Conservation (phyloP, 2,113 vertebrate genomes). For the Heterochromis multidens region DNA sequence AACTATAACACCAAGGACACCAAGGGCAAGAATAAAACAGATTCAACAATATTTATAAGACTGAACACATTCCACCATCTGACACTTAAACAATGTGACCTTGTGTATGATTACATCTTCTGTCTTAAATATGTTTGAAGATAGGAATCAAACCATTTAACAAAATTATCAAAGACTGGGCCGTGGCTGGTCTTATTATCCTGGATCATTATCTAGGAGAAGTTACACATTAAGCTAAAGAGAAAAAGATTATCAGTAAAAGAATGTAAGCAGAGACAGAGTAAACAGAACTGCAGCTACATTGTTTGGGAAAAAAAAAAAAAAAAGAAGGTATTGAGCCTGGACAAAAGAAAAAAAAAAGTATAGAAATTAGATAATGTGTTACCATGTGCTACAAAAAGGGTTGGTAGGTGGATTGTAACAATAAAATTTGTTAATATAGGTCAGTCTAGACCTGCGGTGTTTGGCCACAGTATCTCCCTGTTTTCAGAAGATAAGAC, state of each 20-base stretch:
- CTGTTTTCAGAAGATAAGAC: background rate
- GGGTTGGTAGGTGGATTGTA: background rate
- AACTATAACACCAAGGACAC: background rate
- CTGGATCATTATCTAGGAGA: background rate
- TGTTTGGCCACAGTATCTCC: background rate
- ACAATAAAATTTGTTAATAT: background rate
- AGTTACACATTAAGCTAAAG: background rate
- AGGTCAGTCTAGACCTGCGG: background rate
- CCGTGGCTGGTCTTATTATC: background rate
- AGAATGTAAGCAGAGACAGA: background rate
- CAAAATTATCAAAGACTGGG: background rate
- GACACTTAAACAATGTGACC: background rate
- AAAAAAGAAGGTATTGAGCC: background rate
- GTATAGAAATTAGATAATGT: background rate
- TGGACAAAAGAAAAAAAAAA: background rate
- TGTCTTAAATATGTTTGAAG: background rate
- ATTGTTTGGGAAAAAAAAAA: too few species aligned
- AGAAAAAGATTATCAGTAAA: background rate
- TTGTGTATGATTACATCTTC: background rate
- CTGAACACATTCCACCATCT: background rate
- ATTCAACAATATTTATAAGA: background rate
- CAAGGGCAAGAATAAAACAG: background rate
- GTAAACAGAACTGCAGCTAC: background rate
- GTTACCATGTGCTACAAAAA: background rate
- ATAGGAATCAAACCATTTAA: background rate